Conservation (phyloP, 2,797 vertebrate genomes). For the Calcarius lapponicus region DNA sequence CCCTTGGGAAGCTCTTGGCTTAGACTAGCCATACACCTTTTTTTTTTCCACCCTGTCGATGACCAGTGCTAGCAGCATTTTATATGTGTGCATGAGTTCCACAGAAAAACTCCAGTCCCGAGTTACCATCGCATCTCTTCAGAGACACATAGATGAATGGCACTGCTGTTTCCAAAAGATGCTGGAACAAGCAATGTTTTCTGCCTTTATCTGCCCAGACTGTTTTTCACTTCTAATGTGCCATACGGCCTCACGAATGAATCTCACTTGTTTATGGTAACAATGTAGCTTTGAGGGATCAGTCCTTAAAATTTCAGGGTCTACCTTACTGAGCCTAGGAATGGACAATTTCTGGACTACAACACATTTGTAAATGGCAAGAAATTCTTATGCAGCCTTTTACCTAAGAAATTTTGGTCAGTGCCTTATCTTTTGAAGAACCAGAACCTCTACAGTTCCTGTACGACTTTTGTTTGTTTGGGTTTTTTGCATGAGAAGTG, state of each 20-base stretch:
- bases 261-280: constrained; percentile 69
- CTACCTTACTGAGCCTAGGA: constrained; percentile 80
- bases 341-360: constrained; percentile 76
- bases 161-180: constrained; percentile 65
- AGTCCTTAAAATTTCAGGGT: constrained; percentile 79
- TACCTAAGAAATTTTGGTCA: constrained; percentile 88
- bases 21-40: constrained; percentile 69
- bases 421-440: constrained; percentile 91
- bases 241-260: constrained; percentile 77
- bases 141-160: constrained; percentile 62
- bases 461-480: constrained; percentile 51
- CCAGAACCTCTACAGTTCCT: constrained; percentile 79
- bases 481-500: constrained; percentile 55
- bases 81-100: constrained; percentile 79
- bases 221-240: constrained; percentile 75
- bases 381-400: constrained; percentile 85
- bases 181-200: constrained; percentile 71
- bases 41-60: constrained; percentile 36
- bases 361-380: constrained; percentile 82
- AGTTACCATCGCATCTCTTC: constrained; percentile 68
- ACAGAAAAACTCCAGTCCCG: constrained; percentile 68
- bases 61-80: constrained; percentile 76
- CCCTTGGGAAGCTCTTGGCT: constrained; percentile 61
- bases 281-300: constrained; percentile 78
- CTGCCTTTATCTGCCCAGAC: constrained; percentile 82